Conservation (phyloP, 2,797 vertebrate genomes). For the Semaprochilodus insignis region DNA sequence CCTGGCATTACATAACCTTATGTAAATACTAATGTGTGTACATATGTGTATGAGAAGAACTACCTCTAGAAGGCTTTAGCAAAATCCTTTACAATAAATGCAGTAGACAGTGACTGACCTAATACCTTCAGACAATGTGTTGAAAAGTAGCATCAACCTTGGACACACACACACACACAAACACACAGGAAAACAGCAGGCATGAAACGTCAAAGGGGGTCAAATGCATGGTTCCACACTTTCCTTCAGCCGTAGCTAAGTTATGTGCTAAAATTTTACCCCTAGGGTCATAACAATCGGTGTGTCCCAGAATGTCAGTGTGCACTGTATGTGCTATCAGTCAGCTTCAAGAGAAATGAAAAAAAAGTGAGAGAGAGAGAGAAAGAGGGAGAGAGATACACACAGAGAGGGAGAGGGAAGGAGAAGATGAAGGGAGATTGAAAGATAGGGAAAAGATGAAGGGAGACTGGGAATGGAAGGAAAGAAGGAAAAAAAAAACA, state of each 20-base stretch:
- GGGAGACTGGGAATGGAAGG: slow-evolving; percentile 42
- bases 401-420: slow-evolving; percentile 11
- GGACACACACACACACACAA: slow-evolving; percentile 25
- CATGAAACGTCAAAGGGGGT: neutral
- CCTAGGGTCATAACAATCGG: slow-evolving; percentile 28
- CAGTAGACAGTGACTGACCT: neutral
- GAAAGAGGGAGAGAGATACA: neutral
- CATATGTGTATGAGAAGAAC: neutral
- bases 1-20: neutral
- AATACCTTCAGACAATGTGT: neutral
- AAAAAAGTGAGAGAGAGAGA: neutral
- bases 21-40: neutral
- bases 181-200: neutral
- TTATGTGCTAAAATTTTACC: slow-evolving; percentile 3
- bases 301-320: slow-evolving; percentile 5
- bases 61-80: neutral
- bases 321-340: neutral
- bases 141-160: slow-evolving; percentile 8
- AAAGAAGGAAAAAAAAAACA: neutral
- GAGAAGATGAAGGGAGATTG: slow-evolving; percentile 32
- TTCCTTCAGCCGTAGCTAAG: neutral
- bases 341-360: slow-evolving; percentile 16
- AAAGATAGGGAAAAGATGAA: slow-evolving; percentile 36
- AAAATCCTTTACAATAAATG: slow-evolving; percentile 2
- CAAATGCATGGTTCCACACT: slow-evolving; percentile 11